Conservation (phyloP, 92 coral and sea anemone genomes). For the Phenganax marumi region DNA sequence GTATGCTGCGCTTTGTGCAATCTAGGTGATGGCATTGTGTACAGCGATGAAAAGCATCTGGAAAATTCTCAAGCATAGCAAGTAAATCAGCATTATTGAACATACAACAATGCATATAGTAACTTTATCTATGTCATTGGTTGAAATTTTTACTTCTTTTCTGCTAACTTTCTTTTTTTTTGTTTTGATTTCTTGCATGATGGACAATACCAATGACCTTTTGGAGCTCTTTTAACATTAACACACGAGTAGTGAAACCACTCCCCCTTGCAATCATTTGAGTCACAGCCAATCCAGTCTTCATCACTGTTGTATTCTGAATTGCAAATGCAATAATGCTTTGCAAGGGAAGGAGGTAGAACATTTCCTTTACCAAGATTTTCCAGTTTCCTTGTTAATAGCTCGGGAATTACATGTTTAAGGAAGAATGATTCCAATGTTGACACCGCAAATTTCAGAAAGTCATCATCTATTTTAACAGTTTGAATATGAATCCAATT, state of each 20-base stretch:
- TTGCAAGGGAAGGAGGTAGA: not conserved
- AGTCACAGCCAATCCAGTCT: constrained; percentile 58
- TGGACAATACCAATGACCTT: constrained; percentile 54
- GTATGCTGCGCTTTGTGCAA: not conserved
- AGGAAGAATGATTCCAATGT: constrained; percentile 18
- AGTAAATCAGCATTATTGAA: too few species aligned
- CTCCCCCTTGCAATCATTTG: constrained; percentile 43
- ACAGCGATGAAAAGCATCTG: not conserved
- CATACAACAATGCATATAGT: too few species aligned
- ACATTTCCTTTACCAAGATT: not conserved
- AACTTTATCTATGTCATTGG: too few species aligned
- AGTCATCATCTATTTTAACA: constrained; percentile 5
- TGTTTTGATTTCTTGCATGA: constrained; percentile 36
- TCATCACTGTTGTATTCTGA: constrained; percentile 63
- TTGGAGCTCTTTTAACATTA: constrained; percentile 51
- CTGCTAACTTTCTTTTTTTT: not conserved
- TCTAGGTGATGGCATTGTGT: constrained; percentile 5
- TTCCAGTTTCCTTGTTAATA: constrained; percentile 44
- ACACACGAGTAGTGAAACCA: constrained; percentile 70
- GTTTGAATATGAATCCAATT: constrained; percentile 30
- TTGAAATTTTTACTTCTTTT: not conserved
- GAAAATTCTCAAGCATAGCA: not conserved
- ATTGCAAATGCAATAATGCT: constrained; percentile 44
- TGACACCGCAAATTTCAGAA: constrained; percentile 21
- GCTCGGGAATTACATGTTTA: constrained; percentile 44